Evolutionary conservation across 2,888 invertebrate species (phyloP).

Genomic region (Chloroclystis v-ata): DNA sequence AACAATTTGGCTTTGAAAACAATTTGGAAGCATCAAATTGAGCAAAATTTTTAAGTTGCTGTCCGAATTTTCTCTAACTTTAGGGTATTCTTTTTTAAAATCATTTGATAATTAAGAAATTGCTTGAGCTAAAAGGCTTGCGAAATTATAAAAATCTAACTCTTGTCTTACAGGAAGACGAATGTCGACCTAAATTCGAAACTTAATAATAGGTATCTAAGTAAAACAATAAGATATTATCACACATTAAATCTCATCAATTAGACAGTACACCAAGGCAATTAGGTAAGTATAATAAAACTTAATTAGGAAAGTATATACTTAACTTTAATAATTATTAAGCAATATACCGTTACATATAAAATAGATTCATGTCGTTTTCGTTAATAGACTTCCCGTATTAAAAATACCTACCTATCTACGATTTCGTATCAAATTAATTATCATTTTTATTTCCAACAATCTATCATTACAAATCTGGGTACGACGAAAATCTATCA

Average conservation of each 20-base stretch:
- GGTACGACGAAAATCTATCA: slow-evolving; percentile 45
- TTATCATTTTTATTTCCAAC: slow-evolving; percentile 49
- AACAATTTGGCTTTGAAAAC: slow-evolving; percentile 30
- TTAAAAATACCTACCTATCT: slow-evolving; percentile 76
- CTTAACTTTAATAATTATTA: slow-evolving; percentile 37
- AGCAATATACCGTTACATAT: slow-evolving; percentile 38
- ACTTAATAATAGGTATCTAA: slow-evolving; percentile 25
- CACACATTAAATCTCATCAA: slow-evolving; percentile 45
- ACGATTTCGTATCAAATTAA: slow-evolving; percentile 73
- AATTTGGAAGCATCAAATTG: slow-evolving; percentile 30
- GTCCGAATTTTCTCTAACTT: slow-evolving; percentile 9
- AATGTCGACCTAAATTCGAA: slow-evolving; percentile 32
- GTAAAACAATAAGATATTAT: slow-evolving; percentile 45
- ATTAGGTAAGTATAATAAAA: slow-evolving; percentile 25
- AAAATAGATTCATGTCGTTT: slow-evolving; percentile 32
- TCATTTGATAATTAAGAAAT: slow-evolving; percentile 6
- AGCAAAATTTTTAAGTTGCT: slow-evolving; percentile 24
- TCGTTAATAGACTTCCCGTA: slow-evolving; percentile 65
- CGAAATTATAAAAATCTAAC: slow-evolving; percentile 2
- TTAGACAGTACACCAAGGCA: slow-evolving; percentile 16
- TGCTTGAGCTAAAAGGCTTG: slow-evolving; percentile 4
- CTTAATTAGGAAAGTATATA: slow-evolving; percentile 16
- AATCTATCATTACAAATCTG: slow-evolving; percentile 47
- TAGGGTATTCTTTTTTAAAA: not conserved
- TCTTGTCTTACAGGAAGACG: slow-evolving; percentile 34